These are phyloP conservation scores for Aphidius colemani DNA, from an alignment of 2,888 invertebrate species.

Conservation along the genomic window DNA sequence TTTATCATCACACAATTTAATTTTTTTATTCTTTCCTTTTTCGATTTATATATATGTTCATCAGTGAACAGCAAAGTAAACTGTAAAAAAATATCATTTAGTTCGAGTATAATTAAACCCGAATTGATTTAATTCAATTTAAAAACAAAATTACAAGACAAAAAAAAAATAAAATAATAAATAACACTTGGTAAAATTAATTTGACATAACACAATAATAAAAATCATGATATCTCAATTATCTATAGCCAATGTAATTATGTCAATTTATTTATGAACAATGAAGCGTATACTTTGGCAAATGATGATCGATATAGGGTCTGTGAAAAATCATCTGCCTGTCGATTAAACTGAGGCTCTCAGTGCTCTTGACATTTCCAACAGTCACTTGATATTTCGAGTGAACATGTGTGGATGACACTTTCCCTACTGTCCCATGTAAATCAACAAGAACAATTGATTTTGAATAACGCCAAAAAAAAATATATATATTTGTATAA, in stretches of 20 bases:
- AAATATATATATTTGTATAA: too few species aligned
- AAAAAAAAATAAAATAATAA: background rate
- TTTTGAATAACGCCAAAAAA: too few species aligned
- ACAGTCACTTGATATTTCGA: slow-evolving; percentile 20
- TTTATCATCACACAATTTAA: too few species aligned
- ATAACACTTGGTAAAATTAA: background rate
- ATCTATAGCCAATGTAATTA: background rate
- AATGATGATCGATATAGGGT: slow-evolving; percentile 16
- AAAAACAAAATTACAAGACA: background rate
- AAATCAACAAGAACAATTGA: too few species aligned
- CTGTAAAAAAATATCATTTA: background rate
- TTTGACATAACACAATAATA: too few species aligned
- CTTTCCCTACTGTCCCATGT: background rate
- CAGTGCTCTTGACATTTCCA: slow-evolving; percentile 18
- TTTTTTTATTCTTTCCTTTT: background rate
- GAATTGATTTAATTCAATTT: background rate
- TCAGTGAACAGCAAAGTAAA: background rate
- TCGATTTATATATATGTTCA: background rate
- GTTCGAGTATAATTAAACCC: background rate
- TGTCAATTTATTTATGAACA: slow-evolving; percentile 6
- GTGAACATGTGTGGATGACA: slow-evolving; percentile 10
- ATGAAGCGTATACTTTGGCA: background rate
- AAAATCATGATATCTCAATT: background rate
- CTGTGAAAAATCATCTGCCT: background rate
- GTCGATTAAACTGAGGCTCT: slow-evolving; percentile 11